Evolutionary conservation across 1,140 invertebrate genomes (phyloP), one percentile per base, ranked within the genome.

Genomic region (Mercenaria mercenaria): DNA sequence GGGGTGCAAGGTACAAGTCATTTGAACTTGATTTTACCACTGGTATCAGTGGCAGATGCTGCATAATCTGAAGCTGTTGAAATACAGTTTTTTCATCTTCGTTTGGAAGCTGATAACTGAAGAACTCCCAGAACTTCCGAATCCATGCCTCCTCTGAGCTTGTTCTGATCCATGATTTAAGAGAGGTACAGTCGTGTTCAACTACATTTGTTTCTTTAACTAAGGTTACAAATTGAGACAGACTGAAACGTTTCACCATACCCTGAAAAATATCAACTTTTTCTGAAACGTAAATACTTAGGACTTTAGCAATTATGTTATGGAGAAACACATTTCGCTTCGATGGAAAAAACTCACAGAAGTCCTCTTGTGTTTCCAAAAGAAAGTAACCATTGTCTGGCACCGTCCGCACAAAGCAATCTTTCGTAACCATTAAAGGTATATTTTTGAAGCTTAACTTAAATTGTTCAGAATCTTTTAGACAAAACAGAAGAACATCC

Each of bases 341-440:
- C 32, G 76, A 26, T 52, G 76, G 76, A 34, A 79, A 79, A 18
- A 79, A 79, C 0, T 37, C 18, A 56, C 32, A 59, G n/a, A 79
- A 79, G 3, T 39, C 4, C 0, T 3, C 3, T 2, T n/a, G 34
- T 26, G 8, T 8, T 56, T 79, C 76, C 0, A 79, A 41, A 79
- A 59, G 56, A 34, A 79, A 23, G 29, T 32, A 56, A 6, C 47
- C 50, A 56, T 32, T 56, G 2, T 6, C 13, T 29, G 76, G 76
- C 15, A 79, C n/a, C 59, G 26, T 50, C 29, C 69, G 39, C n/a
- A 85, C 32, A 37, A 74, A n/a, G 43, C 37, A 37, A 52, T 85
- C 83, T 20, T 34, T 8, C 6, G 64, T 72, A 8, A 85, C 18
- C n/a, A 85, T 34, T 13, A 85, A 56, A 10, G 83, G 83, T 32